Percentiles rank a stretch among this genome's conserved stretches.
These are phyloP conservation scores for Merodon equestris DNA, from an alignment of 2,888 invertebrate species.

Conservation along the genomic window DNA sequence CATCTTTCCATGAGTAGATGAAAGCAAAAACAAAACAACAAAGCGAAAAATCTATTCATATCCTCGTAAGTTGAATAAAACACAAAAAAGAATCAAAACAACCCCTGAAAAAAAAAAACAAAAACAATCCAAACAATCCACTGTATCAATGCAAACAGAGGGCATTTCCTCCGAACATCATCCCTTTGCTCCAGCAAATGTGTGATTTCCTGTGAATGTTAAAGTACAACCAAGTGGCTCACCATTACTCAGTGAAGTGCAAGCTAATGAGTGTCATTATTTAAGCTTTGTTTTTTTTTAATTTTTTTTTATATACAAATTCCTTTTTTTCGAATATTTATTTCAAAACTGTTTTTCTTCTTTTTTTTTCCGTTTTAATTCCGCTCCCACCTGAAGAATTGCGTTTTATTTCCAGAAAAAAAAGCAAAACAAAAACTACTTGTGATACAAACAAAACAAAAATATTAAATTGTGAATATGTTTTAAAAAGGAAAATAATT, in stretches of 20 bases:
- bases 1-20: conserved; percentile 63
- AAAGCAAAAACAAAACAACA: conserved; percentile 13
- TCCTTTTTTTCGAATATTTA: background rate
- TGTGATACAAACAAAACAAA: conserved; percentile 56
- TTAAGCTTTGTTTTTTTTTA: conserved; percentile 1
- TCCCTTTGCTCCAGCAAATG: background rate
- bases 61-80: conserved; percentile 52
- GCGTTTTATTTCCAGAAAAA: conserved; percentile 49
- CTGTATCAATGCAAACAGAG: too few relatives aligned
- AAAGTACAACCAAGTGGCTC: conserved; percentile 11
- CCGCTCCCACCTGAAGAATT: conserved; percentile 37
- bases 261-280: conserved; percentile 25
- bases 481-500: conserved; percentile 63
- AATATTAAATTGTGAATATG: conserved; percentile 61
- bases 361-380: background rate
- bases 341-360: too few relatives aligned
- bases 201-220: conserved; percentile 1
- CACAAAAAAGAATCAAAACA: background rate
- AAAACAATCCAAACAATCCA: too few relatives aligned
- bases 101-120: too few relatives aligned
- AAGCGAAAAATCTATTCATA: conserved; percentile 49
- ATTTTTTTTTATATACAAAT: conserved; percentile 4
- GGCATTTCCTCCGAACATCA: too few relatives aligned
- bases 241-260: conserved; percentile 1
- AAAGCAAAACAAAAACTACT: conserved; percentile 45